Evolutionary conservation across 2,797 vertebrate genomes (phyloP), one percentile per base, ranked within the genome.

Genomic region (Clarias laeviceps): DNA sequence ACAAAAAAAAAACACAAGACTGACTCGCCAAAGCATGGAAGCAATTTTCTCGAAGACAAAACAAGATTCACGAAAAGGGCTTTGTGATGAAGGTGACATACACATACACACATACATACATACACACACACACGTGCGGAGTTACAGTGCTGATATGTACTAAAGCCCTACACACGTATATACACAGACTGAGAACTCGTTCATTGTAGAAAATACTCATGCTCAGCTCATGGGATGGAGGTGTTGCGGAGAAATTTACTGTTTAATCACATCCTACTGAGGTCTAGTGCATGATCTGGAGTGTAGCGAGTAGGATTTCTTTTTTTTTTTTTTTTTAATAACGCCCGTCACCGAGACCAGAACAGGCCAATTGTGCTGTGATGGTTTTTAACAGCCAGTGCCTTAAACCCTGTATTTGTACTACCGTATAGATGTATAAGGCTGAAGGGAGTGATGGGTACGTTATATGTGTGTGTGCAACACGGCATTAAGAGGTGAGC

Each of bases 131-230:
- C 74, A 80, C 73, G 81, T 87, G 90, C 57, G 76, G 83, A 89
- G 80, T 82, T 85, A 84, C 82, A 86, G 83, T 87, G 88, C 86
- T 89, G 91, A 90, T 90, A 90, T 90, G 91, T 90, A 84, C 85
- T 64, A 59, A 88, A 82, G 87, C 89, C 87, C 83, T 73, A 82
- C 82, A 87, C 86, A 85, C 62, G 76, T 82, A 85, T 82, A 85
- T 80, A 89, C 70, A 85, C 59, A 84, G 84, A 87, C 27, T 50
- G 69, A 54, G 57, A 86, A 86, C 84, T 79, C 76, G 37, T 79
- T 34, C 34, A 64, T 64, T 24, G 20, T 80, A 64, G 80, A 81
- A 82, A 82, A 56, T 69, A 34, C 54, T 54, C 50, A 66, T 77
- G 29, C 80, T 73, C 64, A 29, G 68, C 64, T 83, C 68, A 82